Conservation (phyloP, 2,888 invertebrate species). For the Microctonus aethiopoides region DNA sequence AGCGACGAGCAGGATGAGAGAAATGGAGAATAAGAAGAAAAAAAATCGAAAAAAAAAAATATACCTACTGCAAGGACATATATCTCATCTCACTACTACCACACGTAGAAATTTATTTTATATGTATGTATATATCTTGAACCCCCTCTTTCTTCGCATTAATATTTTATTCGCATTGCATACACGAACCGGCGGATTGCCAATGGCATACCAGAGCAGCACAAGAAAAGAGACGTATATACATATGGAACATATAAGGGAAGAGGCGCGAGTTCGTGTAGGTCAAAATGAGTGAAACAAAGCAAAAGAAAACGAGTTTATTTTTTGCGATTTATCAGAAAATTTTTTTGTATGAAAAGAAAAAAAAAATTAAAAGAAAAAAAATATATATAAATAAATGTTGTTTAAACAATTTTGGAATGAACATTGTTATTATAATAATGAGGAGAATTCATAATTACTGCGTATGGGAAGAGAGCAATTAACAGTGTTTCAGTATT, state of each 20-base stretch:
- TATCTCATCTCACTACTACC: not conserved
- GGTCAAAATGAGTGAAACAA: slow-evolving; percentile 46
- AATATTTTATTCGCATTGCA: slow-evolving; percentile 62
- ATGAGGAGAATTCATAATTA: not conserved
- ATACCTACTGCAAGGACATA: not conserved
- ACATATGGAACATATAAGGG: not conserved
- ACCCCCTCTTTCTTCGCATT: slow-evolving; percentile 53
- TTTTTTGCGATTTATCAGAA: slow-evolving; percentile 42
- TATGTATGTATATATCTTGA: slow-evolving; percentile 46
- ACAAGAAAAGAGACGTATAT: slow-evolving; percentile 1
- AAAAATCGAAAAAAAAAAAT: not conserved
- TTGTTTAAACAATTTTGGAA: not conserved
- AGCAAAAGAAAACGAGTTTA: slow-evolving; percentile 52
- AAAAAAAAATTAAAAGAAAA: slow-evolving; percentile 10
- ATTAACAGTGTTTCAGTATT: slow-evolving; percentile 38
- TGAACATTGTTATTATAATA: not conserved
- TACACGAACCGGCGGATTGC: slow-evolving; percentile 54
- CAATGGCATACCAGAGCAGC: slow-evolving; percentile 48
- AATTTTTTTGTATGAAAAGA: too few species aligned
- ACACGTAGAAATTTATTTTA: slow-evolving; percentile 13
- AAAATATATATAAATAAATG: slow-evolving; percentile 10
- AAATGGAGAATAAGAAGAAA: not conserved
- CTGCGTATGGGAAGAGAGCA: not conserved
- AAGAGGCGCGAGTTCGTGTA: not conserved
- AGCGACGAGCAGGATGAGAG: not conserved